Evolutionary conservation across 2,888 invertebrate species (phyloP).

Genomic region (Orchestes rusci): DNA sequence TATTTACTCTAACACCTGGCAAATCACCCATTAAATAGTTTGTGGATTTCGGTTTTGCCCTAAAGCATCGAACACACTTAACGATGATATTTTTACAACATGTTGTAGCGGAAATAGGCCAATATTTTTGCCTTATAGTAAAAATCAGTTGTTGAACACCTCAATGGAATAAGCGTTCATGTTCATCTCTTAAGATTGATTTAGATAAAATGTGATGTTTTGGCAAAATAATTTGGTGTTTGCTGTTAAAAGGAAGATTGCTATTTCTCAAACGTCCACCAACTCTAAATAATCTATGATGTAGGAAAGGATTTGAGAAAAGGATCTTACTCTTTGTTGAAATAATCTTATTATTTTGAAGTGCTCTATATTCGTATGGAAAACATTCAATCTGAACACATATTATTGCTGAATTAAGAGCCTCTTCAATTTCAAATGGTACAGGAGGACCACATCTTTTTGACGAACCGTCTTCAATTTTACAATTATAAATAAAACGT

Average conservation of each 20-base stretch:
- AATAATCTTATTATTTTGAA: background rate
- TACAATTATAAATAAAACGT: background rate
- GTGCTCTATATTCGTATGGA: background rate
- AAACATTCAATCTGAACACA: background rate
- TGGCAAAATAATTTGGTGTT: background rate
- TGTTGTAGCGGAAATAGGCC: too few relatives aligned
- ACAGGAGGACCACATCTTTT: background rate
- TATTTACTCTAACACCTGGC: too few relatives aligned
- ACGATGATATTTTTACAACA: too few relatives aligned
- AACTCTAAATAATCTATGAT: background rate
- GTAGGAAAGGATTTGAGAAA: background rate
- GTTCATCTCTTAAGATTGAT: background rate
- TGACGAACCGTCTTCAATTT: background rate
- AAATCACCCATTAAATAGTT: too few relatives aligned
- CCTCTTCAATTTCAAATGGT: background rate
- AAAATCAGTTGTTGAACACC: background rate
- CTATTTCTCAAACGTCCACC: background rate
- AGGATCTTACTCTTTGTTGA: background rate
- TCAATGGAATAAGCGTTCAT: background rate
- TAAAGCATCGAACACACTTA: too few relatives aligned
- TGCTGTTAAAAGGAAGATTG: background rate
- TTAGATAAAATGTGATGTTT: background rate
- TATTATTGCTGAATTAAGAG: background rate
- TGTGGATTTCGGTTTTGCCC: too few relatives aligned
- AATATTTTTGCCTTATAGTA: background rate